These are phyloP conservation scores for Anticlea derivata DNA, from an alignment of 2,888 invertebrate species.

Conservation along the genomic window DNA sequence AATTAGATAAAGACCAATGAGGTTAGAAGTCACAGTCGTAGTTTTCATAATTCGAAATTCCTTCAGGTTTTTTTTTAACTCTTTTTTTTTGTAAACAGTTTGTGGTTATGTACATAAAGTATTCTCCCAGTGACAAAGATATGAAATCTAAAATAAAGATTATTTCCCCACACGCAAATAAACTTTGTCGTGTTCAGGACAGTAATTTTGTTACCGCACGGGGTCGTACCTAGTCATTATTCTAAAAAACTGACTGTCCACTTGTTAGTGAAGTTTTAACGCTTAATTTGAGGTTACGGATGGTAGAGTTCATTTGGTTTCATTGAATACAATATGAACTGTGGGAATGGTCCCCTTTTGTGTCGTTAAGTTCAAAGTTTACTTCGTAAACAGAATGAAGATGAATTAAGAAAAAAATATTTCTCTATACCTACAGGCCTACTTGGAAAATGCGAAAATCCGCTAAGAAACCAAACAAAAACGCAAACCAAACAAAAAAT, in stretches of 20 bases:
- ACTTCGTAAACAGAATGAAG: neutral
- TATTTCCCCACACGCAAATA: constrained; percentile 10
- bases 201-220: constrained; percentile 59
- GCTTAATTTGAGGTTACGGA: constrained; percentile 44
- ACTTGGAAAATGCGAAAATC: no score
- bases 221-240: constrained; percentile 65
- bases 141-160: neutral
- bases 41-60: no score
- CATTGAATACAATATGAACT: constrained; percentile 28
- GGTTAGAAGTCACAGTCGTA: no score
- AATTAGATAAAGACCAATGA: no score
- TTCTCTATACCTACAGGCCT: no score
- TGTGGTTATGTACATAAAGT: no score
- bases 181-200: constrained; percentile 33
- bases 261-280: constrained; percentile 52
- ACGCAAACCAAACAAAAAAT: no score
- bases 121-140: no score
- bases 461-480: no score
- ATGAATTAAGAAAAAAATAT: no score
- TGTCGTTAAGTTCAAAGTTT: neutral
- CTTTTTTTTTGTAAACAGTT: no score
- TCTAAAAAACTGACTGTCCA: constrained; percentile 44
- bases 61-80: no score
- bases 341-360: constrained; percentile 2
- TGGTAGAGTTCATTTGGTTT: constrained; percentile 42